These are phyloP conservation scores for Anolis apletophallus DNA, from an alignment of 2,797 vertebrate species.

Conservation along the genomic window DNA sequence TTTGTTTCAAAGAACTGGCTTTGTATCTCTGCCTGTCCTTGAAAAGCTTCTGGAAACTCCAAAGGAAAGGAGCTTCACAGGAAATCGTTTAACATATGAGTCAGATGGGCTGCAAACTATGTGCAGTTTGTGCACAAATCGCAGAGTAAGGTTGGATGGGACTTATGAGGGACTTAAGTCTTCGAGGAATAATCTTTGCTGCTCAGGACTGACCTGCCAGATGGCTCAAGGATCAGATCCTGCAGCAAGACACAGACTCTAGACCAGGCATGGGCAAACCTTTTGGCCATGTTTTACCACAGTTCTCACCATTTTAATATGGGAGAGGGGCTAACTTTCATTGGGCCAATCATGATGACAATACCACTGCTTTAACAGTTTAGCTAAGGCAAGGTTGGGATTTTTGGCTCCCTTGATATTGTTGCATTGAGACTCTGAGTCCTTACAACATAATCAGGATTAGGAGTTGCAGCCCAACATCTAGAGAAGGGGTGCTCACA, in stretches of 20 bases:
- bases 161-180: fast-evolving
- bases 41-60: conserved; percentile 35
- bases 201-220: fast-evolving
- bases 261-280: no score
- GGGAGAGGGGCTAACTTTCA: neutral
- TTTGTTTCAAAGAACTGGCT: conserved; percentile 21
- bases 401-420: no score
- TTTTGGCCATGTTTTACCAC: no score
- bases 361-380: neutral
- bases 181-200: fast-evolving
- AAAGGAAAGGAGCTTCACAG: neutral
- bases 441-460: no score
- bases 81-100: conserved; percentile 18
- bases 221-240: fast-evolving
- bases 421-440: no score
- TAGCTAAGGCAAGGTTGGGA: no score
- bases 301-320: neutral
- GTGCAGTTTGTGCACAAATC: neutral
- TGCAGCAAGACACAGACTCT: no score
- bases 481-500: no score
- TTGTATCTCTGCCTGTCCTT: conserved; percentile 36
- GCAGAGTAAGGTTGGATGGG: fast-evolving
- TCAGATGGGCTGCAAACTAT: conserved; percentile 3
- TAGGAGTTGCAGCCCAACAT: no score
- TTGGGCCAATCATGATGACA: neutral